These are phyloP conservation scores for Biston stratarius DNA, from an alignment of 2,888 invertebrate genomes.

Conservation along the genomic window DNA sequence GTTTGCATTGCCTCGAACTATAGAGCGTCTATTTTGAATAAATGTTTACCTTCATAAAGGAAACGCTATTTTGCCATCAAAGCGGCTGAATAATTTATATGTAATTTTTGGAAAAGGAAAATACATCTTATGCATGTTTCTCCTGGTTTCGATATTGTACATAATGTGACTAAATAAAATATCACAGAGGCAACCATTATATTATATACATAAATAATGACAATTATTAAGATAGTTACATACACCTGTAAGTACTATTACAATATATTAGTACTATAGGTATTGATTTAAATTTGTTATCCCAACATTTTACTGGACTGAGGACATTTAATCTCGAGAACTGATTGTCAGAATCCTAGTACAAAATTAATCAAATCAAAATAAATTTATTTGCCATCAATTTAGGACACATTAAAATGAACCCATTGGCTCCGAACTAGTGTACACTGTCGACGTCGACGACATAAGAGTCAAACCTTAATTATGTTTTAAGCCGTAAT, in stretches of 20 bases:
- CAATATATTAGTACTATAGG: not conserved
- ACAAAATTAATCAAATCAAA: not conserved
- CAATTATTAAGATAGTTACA: not conserved
- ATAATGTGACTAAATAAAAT: constrained; percentile 46
- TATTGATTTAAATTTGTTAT: constrained; percentile 24
- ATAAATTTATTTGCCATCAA: too few relatives aligned
- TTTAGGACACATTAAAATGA: too few relatives aligned
- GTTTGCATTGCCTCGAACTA: not conserved
- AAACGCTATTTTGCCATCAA: not conserved
- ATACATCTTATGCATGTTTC: not conserved
- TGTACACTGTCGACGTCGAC: too few relatives aligned
- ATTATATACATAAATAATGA: constrained; percentile 12
- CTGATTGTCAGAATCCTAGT: not conserved
- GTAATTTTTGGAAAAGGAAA: not conserved
- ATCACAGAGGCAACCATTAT: constrained; percentile 70
- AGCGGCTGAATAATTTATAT: not conserved
- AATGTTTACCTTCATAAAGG: not conserved
- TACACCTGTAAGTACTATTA: not conserved
- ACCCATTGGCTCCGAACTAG: too few relatives aligned
- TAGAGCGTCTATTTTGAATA: too few relatives aligned
- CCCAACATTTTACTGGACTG: constrained; percentile 2
- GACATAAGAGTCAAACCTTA: too few relatives aligned
- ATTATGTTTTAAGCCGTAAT: too few relatives aligned
- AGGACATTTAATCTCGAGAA: not conserved
- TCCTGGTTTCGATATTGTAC: constrained; percentile 28